These are phyloP conservation scores for Andricus quercusramuli DNA, from an alignment of 2,888 invertebrate genomes.

Conservation along the genomic window DNA sequence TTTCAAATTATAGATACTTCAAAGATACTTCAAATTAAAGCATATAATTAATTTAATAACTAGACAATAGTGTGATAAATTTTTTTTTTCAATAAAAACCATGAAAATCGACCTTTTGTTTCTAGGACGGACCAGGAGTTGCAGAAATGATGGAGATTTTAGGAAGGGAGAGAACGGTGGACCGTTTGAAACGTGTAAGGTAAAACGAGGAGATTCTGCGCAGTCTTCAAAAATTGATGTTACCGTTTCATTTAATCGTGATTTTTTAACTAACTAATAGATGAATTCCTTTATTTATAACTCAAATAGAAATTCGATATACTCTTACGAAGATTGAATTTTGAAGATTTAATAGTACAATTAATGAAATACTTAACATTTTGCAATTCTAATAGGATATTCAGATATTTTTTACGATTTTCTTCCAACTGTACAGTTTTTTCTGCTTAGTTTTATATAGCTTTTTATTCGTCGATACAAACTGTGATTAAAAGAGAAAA, in stretches of 20 bases:
- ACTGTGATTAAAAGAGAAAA: background rate
- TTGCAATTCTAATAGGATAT: background rate
- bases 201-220: background rate
- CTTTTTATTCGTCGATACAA: background rate
- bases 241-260: background rate
- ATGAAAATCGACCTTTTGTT: constrained; percentile 43
- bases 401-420: background rate
- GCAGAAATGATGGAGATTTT: constrained; percentile 92
- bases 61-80: too few relatives aligned
- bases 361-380: background rate
- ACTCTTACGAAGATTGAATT: background rate
- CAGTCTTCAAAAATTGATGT: background rate
- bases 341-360: background rate
- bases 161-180: constrained; percentile 85
- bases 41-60: too few relatives aligned
- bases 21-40: too few relatives aligned
- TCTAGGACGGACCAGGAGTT: constrained; percentile 89
- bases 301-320: background rate
- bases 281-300: background rate
- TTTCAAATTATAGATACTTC: too few relatives aligned
- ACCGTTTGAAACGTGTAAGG: constrained; percentile 81
- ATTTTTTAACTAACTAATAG: background rate
- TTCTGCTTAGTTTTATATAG: background rate
- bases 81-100: constrained; percentile 16
- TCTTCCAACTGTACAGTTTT: background rate